Evolutionary conservation across 2,113 vertebrate species (phyloP), one percentile per base, ranked within the genome.

Genomic region (Cnemophilus loriae): DNA sequence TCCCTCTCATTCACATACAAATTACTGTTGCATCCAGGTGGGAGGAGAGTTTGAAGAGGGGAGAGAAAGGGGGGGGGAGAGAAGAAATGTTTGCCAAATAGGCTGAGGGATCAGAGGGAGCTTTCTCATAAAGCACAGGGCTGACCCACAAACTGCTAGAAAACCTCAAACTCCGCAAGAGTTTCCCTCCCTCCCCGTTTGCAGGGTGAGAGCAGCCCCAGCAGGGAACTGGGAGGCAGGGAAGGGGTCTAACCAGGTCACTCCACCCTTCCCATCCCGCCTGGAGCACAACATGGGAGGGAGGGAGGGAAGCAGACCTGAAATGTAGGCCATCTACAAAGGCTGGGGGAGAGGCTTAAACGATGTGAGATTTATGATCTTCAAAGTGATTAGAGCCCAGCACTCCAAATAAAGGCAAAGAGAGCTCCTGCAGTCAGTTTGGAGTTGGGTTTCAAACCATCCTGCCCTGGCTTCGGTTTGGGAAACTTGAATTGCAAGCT

Each of bases 231-330:
- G 93, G 90, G 46, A 95, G 85, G 94, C 95, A 96, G 81, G 90
- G 16, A 84, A 74, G 95, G 96, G 96, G 96, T 97, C 96, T 96
- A 95, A 96, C 95, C 96, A 92, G 96, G 93, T 94, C 92, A 89
- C 94, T 91, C 94, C 94, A 95, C 95, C 95, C 95, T 97, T 90
- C 85, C 64, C 91, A 77, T 90, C 84, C 93, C 2, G 95, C 94
- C 94, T 27, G 90, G 84, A 95, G 95, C 84, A 0, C 7, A 89
- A 27, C 83, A 82, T 33, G 69, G 87, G 39, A 96, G 78, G 70
- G 16, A 63, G 75, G 35, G 65, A 96, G 95, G 95, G 93, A 94
- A 78, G 65, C 90, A 93, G 95, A 82, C 89, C 94, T 96, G 76
- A 93, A 97, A 89, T 94, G 89, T 94, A 96, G 95, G 93, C 76